Conservation (phyloP, 2,888 invertebrate genomes). For the Acleris emargana region DNA sequence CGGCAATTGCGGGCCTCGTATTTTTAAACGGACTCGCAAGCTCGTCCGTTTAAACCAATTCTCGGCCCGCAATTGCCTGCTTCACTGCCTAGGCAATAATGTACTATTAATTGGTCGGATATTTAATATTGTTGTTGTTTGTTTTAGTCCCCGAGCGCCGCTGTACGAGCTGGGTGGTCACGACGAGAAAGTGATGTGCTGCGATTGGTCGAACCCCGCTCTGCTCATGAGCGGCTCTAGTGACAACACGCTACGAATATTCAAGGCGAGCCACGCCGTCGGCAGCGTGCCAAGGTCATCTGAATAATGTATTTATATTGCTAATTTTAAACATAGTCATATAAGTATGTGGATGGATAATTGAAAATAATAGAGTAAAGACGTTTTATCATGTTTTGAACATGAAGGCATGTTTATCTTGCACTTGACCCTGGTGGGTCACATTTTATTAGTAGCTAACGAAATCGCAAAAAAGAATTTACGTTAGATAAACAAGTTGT, state of each 20-base stretch:
- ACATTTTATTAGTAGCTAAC: neutral
- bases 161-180: conserved; percentile 97
- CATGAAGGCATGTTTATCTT: neutral
- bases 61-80: too few species aligned
- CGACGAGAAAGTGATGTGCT: conserved; percentile 95
- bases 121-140: conserved; percentile 1
- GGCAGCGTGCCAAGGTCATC: conserved; percentile 49
- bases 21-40: too few species aligned
- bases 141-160: conserved; percentile 92
- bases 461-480: neutral
- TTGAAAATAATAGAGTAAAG: neutral
- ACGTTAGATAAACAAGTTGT: neutral
- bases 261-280: conserved; percentile 85
- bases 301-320: conserved; percentile 17
- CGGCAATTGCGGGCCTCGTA: too few species aligned
- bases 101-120: too few species aligned
- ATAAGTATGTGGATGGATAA: neutral
- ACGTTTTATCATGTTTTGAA: neutral
- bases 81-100: too few species aligned
- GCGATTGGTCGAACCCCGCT: conserved; percentile 96
- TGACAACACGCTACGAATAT: conserved; percentile 96
- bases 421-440: neutral
- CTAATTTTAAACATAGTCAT: neutral
- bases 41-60: too few species aligned
- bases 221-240: conserved; percentile 95